phyloP scores from a whole-genome alignment of 2,113 vertebrate species.

The Ramphastos sulfuratus region DNA sequence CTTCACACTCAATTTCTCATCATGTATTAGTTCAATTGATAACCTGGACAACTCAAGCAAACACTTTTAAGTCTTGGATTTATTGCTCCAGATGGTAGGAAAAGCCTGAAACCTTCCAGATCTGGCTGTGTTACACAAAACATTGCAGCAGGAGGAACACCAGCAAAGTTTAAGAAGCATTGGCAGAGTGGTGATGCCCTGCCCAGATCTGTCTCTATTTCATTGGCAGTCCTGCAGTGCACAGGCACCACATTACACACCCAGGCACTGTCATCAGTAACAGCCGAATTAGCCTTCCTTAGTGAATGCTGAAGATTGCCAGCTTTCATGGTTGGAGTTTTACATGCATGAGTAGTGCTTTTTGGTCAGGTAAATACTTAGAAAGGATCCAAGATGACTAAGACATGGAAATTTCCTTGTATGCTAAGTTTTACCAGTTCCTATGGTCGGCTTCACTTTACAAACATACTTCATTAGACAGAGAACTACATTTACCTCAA shows the following conservation, averaged over 20 bases:
- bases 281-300: neutral
- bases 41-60: neutral
- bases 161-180: neutral
- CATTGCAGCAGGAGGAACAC: neutral
- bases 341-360: neutral
- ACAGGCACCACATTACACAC: neutral
- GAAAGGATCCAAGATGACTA: neutral
- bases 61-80: neutral
- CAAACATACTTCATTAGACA: neutral
- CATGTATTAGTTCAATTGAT: neutral
- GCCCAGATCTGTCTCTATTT: neutral
- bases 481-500: conserved; percentile 64
- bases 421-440: neutral
- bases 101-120: neutral
- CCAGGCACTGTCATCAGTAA: neutral
- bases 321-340: neutral
- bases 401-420: neutral
- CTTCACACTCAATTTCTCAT: neutral
- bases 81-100: neutral
- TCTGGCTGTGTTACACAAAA: neutral
- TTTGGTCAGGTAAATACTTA: neutral
- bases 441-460: neutral
- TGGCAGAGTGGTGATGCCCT: neutral
- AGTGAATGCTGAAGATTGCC: neutral
- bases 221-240: neutral